Conservation (phyloP, 2,113 vertebrate species). For the Redunca redunca region DNA sequence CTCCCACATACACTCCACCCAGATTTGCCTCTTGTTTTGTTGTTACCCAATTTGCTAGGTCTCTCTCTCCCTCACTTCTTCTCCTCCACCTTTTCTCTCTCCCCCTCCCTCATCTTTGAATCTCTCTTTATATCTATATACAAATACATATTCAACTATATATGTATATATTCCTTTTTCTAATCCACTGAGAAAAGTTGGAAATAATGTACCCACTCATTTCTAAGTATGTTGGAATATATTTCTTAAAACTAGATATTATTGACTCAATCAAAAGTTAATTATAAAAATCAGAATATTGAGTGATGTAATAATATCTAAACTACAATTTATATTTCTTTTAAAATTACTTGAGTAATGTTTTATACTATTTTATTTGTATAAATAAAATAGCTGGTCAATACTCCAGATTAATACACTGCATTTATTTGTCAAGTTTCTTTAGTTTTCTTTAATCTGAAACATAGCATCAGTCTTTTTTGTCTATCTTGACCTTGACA, state of each 20-base stretch:
- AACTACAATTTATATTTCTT: background rate
- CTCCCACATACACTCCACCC: fast-evolving
- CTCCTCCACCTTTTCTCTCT: background rate
- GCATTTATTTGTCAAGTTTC: background rate
- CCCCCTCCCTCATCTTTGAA: background rate
- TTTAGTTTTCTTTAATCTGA: background rate
- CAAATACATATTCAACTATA: background rate
- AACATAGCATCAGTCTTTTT: background rate
- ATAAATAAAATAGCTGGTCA: background rate
- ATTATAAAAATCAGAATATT: background rate
- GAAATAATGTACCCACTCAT: background rate
- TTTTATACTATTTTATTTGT: background rate
- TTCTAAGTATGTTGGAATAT: background rate
- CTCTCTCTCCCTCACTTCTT: background rate
- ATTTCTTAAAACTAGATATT: background rate
- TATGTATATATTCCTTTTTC: background rate
- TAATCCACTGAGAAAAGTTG: background rate
- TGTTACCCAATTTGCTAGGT: background rate
- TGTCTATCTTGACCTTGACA: background rate
- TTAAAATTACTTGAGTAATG: background rate
- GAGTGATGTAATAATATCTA: background rate
- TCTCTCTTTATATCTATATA: background rate
- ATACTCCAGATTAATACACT: background rate
- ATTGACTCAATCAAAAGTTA: background rate
- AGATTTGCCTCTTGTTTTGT: background rate